A percentile compares a stretch with the other conserved stretches of the same genome.
phyloP scores from a whole-genome alignment of 1,140 invertebrate species.

The Tetramorium parvispinum region DNA sequence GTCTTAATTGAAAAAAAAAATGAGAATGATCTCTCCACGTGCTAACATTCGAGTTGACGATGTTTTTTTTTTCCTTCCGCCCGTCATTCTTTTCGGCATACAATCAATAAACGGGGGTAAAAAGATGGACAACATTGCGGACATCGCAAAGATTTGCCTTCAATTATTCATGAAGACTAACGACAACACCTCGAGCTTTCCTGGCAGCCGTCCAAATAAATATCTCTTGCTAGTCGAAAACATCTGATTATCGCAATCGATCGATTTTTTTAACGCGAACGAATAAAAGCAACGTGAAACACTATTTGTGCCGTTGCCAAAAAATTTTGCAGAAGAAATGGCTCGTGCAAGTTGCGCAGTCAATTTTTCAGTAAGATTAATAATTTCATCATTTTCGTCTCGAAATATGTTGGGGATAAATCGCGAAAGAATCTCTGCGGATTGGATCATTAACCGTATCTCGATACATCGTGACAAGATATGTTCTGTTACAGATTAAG shows the following conservation, averaged over 20 bases:
- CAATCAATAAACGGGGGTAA: constrained; percentile 24
- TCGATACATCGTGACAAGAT: neutral
- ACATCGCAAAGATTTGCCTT: constrained; percentile 37
- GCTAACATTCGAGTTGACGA: neutral
- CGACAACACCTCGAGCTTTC: constrained; percentile 31
- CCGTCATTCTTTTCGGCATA: neutral
- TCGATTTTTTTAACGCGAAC: neutral
- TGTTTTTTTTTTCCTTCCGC: neutral
- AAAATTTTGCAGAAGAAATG: neutral
- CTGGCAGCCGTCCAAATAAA: constrained; percentile 43
- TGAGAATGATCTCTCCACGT: neutral
- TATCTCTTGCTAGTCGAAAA: constrained; percentile 17
- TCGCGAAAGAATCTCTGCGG: neutral
- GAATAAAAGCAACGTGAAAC: constrained; percentile 35
- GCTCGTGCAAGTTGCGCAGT: neutral
- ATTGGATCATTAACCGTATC: neutral
- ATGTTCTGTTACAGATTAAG: neutral
- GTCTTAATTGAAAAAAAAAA: neutral
- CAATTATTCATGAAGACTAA: constrained; percentile 56
- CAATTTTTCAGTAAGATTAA: constrained; percentile 16
- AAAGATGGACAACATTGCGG: neutral
- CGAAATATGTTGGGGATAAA: neutral
- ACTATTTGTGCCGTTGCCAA: neutral
- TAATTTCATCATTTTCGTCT: neutral
- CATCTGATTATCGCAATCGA: constrained; percentile 25